Percentiles rank a stretch among this genome's conserved stretches.
Evolutionary conservation across 2,888 invertebrate species (phyloP).

Genomic region (Uropetala carovei): DNA sequence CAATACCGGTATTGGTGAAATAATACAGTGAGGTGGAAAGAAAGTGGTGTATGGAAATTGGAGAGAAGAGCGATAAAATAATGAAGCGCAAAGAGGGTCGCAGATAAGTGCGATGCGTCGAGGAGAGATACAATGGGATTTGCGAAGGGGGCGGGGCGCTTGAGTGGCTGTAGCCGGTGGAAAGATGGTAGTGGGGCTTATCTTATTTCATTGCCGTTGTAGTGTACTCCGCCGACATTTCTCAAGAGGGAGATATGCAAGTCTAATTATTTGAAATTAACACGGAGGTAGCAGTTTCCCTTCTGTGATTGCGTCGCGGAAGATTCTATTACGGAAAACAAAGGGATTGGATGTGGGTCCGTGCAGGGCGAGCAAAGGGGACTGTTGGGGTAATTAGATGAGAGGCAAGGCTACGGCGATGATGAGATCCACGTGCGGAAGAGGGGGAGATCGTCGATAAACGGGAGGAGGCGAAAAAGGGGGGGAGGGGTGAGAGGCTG

Average conservation of each 20-base stretch:
- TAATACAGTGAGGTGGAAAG: background rate
- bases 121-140: background rate
- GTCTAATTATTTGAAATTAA: slow-evolving; percentile 63
- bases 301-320: slow-evolving; percentile 54
- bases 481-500: background rate
- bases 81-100: background rate
- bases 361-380: background rate
- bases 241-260: slow-evolving; percentile 57
- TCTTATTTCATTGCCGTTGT: slow-evolving; percentile 38
- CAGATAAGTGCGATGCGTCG: background rate
- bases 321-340: slow-evolving; percentile 60
- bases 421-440: background rate
- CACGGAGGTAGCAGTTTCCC: slow-evolving; percentile 63
- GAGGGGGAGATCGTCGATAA: slow-evolving; percentile 1
- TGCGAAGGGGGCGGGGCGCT: background rate
- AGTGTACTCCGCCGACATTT: slow-evolving; percentile 37
- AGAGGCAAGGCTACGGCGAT: slow-evolving; percentile 4
- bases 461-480: background rate
- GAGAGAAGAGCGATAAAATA: background rate
- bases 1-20: background rate
- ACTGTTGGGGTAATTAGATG: slow-evolving; percentile 50
- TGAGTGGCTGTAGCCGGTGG: background rate
- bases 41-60: background rate
- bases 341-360: slow-evolving; percentile 52
- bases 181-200: slow-evolving; percentile 33